phyloP scores from a whole-genome alignment of 2,888 invertebrate species.

The Latheticus oryzae region DNA sequence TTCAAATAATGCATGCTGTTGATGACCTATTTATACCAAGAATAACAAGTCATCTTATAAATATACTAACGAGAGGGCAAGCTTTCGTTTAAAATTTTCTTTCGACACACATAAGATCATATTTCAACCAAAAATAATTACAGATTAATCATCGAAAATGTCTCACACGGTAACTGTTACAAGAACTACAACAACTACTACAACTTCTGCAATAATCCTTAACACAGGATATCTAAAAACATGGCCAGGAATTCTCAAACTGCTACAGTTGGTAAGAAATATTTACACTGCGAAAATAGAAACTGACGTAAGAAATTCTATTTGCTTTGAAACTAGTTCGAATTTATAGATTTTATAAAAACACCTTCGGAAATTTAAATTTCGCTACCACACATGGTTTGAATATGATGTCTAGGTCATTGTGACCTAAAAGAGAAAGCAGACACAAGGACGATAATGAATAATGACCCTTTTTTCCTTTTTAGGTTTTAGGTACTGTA shows the following conservation, averaged over 20 bases:
- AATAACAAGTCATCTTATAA: conserved; percentile 25
- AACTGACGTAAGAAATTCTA: conserved; percentile 34
- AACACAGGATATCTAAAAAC: conserved; percentile 86
- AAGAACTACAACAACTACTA: conserved; percentile 82
- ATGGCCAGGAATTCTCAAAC: conserved; percentile 82
- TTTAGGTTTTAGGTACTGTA: conserved; percentile 81
- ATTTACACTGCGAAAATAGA: conserved; percentile 36
- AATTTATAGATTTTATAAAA: too few relatives aligned
- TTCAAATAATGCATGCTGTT: too few relatives aligned
- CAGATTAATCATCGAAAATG: conserved; percentile 69
- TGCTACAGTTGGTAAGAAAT: conserved; percentile 79
- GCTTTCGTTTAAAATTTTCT: conserved; percentile 17
- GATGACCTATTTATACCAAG: conserved; percentile 27
- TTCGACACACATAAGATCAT: conserved; percentile 14
- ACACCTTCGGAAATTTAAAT: too few relatives aligned
- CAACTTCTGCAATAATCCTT: conserved; percentile 80
- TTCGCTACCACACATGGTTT: neutral
- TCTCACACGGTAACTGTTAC: conserved; percentile 91
- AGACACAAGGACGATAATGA: conserved; percentile 1
- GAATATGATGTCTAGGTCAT: conserved; percentile 8
- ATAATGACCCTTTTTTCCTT: conserved; percentile 49
- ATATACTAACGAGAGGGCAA: conserved; percentile 17
- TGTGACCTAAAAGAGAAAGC: conserved; percentile 18
- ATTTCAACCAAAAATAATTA: conserved; percentile 25
- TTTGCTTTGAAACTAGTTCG: too few relatives aligned